Percentiles rank a stretch among this genome's conserved stretches.
Evolutionary conservation across 2,797 vertebrate species (phyloP).

Genomic region (Masticophis lateralis): DNA sequence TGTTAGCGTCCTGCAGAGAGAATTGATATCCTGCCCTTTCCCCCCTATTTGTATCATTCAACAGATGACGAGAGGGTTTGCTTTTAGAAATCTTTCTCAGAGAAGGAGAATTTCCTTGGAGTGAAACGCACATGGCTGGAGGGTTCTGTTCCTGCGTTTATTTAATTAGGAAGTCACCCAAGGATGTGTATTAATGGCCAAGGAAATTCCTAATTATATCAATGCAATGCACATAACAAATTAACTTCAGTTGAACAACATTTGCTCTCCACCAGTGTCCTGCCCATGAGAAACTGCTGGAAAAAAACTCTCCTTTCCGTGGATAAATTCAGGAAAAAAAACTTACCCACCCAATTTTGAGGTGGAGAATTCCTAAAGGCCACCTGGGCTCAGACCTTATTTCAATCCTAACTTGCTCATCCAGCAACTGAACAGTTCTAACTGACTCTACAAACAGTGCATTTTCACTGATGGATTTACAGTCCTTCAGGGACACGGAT

Average conservation of each 20-base stretch:
- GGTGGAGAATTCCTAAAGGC: neutral
- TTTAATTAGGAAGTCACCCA: neutral
- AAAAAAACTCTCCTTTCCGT: neutral
- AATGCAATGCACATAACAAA: neutral
- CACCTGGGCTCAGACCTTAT: neutral
- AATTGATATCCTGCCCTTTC: neutral
- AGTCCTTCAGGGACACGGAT: neutral
- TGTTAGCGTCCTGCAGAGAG: neutral
- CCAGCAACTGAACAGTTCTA: neutral
- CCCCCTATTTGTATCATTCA: neutral
- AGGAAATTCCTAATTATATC: neutral
- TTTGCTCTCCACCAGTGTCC: neutral
- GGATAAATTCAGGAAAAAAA: neutral
- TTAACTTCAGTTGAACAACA: neutral
- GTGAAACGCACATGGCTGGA: neutral
- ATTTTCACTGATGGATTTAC: neutral
- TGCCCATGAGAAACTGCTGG: neutral
- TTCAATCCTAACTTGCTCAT: neutral
- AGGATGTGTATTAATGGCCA: neutral
- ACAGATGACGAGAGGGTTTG: neutral
- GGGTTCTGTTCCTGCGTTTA: neutral
- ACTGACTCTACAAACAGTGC: neutral
- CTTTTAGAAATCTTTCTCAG: neutral
- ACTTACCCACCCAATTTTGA: neutral
- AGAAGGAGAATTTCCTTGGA: neutral